Conservation (phyloP, 2,888 invertebrate species). For the Meta bourneti region DNA sequence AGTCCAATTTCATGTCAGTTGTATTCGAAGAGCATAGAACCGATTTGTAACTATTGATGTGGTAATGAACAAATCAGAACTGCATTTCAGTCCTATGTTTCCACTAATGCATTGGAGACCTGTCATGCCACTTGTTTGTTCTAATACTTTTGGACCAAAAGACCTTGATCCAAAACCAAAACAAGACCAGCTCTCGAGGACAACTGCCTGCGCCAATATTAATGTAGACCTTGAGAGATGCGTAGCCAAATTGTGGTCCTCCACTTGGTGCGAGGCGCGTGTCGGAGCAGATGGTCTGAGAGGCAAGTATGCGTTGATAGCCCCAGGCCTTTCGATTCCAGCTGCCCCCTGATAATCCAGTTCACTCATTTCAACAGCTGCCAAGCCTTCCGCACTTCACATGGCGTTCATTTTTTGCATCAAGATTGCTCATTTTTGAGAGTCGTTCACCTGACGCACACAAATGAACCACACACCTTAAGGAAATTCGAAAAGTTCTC, state of each 20-base stretch:
- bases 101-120: background rate
- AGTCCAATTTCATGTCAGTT: too few relatives aligned
- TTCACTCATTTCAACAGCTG: conserved; percentile 74
- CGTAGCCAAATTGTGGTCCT: conserved; percentile 27
- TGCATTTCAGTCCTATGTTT: background rate
- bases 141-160: background rate
- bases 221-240: conserved; percentile 19
- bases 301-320: conserved; percentile 69
- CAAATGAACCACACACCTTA: too few relatives aligned
- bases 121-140: background rate
- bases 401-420: background rate
- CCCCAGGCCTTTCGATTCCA: conserved; percentile 59
- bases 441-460: too few relatives aligned
- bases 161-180: background rate
- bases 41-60: too few relatives aligned
- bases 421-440: too few relatives aligned
- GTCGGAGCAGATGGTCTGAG: conserved; percentile 73
- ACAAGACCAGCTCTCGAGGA: background rate
- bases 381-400: conserved; percentile 66
- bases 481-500: too few relatives aligned
- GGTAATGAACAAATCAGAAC: too few relatives aligned
- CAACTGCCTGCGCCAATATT: background rate
- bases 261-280: conserved; percentile 57
- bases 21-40: too few relatives aligned
- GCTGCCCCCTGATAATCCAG: conserved; percentile 73